These are phyloP conservation scores for Lepidochitona cinerea DNA, from an alignment of 2,888 invertebrate species.

Conservation along the genomic window DNA sequence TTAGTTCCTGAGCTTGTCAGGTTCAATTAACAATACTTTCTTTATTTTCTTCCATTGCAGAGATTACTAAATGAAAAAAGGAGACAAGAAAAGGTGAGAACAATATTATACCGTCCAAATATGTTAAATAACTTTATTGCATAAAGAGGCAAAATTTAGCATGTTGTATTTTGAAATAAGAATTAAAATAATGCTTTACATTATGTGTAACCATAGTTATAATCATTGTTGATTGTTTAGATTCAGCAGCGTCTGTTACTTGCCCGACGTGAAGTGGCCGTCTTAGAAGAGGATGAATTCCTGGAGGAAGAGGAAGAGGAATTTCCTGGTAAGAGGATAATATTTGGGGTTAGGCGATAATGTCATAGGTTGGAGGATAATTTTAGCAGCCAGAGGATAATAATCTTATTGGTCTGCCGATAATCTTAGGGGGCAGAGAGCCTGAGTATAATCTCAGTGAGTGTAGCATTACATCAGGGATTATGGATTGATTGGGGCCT, in stretches of 20 bases:
- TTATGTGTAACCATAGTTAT: background rate
- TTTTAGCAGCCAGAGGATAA: too few relatives aligned
- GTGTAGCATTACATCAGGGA: too few relatives aligned
- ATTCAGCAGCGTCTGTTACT: background rate
- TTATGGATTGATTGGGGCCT: too few relatives aligned
- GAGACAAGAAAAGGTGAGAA: conserved; percentile 40
- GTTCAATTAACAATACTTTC: conserved; percentile 5
- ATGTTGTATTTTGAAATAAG: too few relatives aligned
- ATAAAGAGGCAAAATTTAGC: background rate
- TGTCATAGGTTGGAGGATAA: too few relatives aligned
- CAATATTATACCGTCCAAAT: too few relatives aligned
- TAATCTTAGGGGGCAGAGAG: too few relatives aligned
- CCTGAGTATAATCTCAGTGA: too few relatives aligned
- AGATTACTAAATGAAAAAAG: conserved; percentile 41
- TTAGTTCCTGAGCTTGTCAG: too few relatives aligned
- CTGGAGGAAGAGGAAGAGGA: conserved; percentile 37
- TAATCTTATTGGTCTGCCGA: too few relatives aligned
- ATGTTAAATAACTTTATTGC: background rate
- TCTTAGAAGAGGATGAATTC: conserved; percentile 34
- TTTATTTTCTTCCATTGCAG: conserved; percentile 30
- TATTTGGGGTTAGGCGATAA: too few relatives aligned
- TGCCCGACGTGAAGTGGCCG: conserved; percentile 17
- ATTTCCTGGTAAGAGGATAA: conserved; percentile 54
- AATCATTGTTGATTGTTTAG: background rate
- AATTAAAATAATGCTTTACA: too few relatives aligned